Conservation (phyloP, 2,797 vertebrate genomes). For the Poecilia velifera region DNA sequence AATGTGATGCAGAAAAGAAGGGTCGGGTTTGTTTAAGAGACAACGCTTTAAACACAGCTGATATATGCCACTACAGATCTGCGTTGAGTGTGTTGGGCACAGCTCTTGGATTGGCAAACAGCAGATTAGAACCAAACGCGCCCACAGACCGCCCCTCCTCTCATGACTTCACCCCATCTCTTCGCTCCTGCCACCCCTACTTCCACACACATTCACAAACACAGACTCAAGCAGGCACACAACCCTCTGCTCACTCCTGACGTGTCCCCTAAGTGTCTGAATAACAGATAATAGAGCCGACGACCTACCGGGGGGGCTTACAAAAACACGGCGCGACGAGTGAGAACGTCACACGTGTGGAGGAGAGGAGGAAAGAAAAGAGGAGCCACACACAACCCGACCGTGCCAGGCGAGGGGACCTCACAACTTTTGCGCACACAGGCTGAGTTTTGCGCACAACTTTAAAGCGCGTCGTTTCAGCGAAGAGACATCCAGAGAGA, state of each 20-base stretch:
- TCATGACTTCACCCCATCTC: slow-evolving; percentile 33
- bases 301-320: slow-evolving; percentile 89
- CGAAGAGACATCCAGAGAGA: slow-evolving; percentile 9
- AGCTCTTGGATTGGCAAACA: slow-evolving; percentile 58
- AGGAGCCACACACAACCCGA: slow-evolving; percentile 55
- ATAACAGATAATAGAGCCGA: slow-evolving; percentile 86
- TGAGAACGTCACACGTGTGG: slow-evolving; percentile 68
- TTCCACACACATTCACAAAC: slow-evolving; percentile 40
- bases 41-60: slow-evolving; percentile 3
- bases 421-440: slow-evolving; percentile 66
- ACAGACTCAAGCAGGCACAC: slow-evolving; percentile 41
- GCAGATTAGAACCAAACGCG: slow-evolving; percentile 39
- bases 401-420: slow-evolving; percentile 22
- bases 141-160: slow-evolving; percentile 42
- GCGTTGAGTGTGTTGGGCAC: slow-evolving; percentile 18
- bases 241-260: slow-evolving; percentile 61
- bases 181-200: slow-evolving; percentile 2
- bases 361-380: slow-evolving; percentile 62
- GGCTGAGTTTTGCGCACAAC: slow-evolving; percentile 62
- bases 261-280: slow-evolving; percentile 83
- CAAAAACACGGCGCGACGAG: slow-evolving; percentile 83
- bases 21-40: background rate
- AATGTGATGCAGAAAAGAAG: background rate
- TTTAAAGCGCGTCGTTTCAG: slow-evolving; percentile 15
- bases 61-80: background rate